These are phyloP conservation scores for Mesodorylaimus sp. DNA, from an alignment of 2,888 invertebrate species.

Conservation along the genomic window DNA sequence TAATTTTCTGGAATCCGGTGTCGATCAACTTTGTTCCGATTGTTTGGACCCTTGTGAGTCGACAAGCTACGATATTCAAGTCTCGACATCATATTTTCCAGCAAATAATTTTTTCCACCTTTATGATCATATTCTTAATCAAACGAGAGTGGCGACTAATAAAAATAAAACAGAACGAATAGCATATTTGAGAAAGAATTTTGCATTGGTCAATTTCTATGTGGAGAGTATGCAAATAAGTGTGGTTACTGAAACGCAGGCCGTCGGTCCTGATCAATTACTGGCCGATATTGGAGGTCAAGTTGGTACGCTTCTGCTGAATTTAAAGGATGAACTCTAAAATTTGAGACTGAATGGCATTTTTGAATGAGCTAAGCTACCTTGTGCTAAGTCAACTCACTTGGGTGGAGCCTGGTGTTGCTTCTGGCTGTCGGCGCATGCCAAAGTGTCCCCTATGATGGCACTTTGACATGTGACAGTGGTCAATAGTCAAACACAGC, in stretches of 20 bases:
- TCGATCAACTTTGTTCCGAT: neutral
- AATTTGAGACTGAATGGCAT: too few species aligned
- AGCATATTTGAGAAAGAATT: neutral
- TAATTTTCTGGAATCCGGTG: neutral
- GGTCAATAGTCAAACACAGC: too few species aligned
- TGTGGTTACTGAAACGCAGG: neutral
- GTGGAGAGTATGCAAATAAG: neutral
- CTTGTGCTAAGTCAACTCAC: too few species aligned
- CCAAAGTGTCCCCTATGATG: too few species aligned
- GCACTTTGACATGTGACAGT: too few species aligned
- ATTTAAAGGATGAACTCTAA: too few species aligned
- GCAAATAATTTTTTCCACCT: neutral
- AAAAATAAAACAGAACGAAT: neutral
- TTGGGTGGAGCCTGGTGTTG: too few species aligned
- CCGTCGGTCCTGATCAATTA: neutral
- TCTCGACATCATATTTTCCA: neutral
- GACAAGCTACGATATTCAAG: neutral
- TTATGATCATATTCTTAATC: too few species aligned
- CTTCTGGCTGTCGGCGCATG: too few species aligned
- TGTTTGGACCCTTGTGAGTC: neutral
- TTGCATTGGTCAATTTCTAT: neutral
- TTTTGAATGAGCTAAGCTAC: too few species aligned
- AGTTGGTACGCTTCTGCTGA: neutral
- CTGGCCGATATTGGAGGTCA: neutral
- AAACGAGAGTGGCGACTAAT: too few species aligned